These are phyloP conservation scores for Ormyrus thymus DNA, from an alignment of 2,888 invertebrate species.

Conservation along the genomic window DNA sequence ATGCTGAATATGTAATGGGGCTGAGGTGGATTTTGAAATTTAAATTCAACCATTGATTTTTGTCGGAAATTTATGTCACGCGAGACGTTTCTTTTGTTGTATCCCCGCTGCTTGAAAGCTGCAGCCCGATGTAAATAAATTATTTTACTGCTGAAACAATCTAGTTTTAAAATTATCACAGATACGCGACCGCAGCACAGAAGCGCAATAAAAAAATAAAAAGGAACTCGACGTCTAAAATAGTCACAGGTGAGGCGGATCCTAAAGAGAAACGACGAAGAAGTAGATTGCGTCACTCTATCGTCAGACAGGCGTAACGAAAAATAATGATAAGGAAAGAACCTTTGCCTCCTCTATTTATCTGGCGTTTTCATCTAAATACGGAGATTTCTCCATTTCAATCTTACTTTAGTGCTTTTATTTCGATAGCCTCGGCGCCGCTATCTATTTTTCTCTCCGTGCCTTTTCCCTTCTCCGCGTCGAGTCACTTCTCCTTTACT, in stretches of 20 bases:
- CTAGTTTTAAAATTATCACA: no score
- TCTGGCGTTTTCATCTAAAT: slow-evolving; percentile 15
- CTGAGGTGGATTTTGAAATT: no score
- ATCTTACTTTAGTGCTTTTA: slow-evolving; percentile 34
- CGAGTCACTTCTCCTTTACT: not conserved
- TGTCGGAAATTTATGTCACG: no score
- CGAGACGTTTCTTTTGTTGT: no score
- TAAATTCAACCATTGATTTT: no score
- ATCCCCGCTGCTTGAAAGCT: no score
- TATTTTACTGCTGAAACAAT: no score
- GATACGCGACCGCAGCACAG: no score
- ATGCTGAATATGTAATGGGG: no score
- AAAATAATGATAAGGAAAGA: slow-evolving; percentile 6
- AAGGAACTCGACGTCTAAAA: not conserved
- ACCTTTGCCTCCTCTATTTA: not conserved
- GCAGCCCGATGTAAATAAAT: no score
- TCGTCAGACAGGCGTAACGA: slow-evolving; percentile 9
- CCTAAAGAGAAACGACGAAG: not conserved
- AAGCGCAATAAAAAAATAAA: no score
- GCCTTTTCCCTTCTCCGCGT: not conserved
- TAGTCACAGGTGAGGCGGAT: not conserved
- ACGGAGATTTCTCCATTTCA: slow-evolving; percentile 33
- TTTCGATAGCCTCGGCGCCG: slow-evolving; percentile 15
- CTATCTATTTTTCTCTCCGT: slow-evolving; percentile 18
- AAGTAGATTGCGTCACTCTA: slow-evolving; percentile 36